A percentile compares a stretch with the other conserved stretches of the same genome.
Evolutionary conservation across 2,113 vertebrate species (phyloP).

Genomic region (Sapajus apella): DNA sequence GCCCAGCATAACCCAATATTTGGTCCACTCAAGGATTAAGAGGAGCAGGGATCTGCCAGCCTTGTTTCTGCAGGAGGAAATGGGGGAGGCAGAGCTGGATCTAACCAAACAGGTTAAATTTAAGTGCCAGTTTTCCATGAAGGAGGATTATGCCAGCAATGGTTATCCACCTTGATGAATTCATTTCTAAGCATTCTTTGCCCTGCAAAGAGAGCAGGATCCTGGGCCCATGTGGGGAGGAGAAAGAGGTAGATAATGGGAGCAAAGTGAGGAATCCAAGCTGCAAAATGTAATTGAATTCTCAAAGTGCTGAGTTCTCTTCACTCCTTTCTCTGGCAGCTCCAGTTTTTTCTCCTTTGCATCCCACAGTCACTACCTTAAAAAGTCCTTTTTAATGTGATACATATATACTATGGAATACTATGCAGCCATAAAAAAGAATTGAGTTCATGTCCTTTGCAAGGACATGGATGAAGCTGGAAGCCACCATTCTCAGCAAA

Average conservation of each 20-base stretch:
- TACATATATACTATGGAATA: no score
- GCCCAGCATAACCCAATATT: background rate
- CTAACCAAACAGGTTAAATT: background rate
- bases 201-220: background rate
- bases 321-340: background rate
- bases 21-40: background rate
- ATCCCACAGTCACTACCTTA: background rate
- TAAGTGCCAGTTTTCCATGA: background rate
- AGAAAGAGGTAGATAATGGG: background rate
- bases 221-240: background rate
- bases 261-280: background rate
- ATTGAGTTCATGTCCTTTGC: no score
- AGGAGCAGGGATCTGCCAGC: background rate
- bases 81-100: background rate
- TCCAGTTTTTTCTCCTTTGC: background rate
- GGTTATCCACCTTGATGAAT: background rate
- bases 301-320: background rate
- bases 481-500: no score
- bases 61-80: conserved; percentile 6
- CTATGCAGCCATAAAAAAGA: no score
- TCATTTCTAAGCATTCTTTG: background rate
- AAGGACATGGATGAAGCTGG: no score
- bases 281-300: background rate
- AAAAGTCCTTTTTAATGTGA: no score
- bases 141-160: background rate